Percentiles rank a stretch among this genome's conserved stretches.
phyloP scores from a whole-genome alignment of 2,797 vertebrate genomes.

The Enteromius radiatus region DNA sequence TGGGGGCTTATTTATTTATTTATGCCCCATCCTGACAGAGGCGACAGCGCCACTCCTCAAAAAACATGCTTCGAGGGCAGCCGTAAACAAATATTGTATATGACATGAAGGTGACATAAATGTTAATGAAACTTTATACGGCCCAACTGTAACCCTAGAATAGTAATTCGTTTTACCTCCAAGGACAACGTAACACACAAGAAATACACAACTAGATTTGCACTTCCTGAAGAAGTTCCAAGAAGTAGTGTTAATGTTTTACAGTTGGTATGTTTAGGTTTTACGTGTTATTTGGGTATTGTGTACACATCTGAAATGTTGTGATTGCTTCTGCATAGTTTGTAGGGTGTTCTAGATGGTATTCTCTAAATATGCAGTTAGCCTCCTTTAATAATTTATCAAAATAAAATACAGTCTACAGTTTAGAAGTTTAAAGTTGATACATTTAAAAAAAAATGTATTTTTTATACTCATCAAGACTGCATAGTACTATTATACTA shows the following conservation, averaged over 20 bases:
- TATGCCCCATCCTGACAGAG: conserved; percentile 47
- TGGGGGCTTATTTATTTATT: conserved; percentile 61
- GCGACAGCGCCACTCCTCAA: conserved; percentile 19
- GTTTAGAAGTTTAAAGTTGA: neutral
- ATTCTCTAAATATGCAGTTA: neutral
- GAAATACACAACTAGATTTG: neutral
- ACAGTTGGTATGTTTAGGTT: neutral
- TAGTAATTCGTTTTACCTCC: neutral
- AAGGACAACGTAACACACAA: neutral
- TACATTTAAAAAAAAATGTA: too few species aligned
- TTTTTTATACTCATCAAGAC: neutral
- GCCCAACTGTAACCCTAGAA: neutral
- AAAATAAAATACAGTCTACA: neutral
- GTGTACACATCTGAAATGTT: neutral
- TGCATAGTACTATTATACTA: neutral
- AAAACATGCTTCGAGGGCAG: conserved; percentile 13
- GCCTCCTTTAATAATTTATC: neutral
- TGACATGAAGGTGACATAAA: conserved; percentile 28
- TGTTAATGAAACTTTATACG: conserved; percentile 40
- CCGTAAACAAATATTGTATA: conserved; percentile 19
- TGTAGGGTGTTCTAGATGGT: neutral
- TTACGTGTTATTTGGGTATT: neutral
- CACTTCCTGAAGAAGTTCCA: neutral
- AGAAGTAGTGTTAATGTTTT: neutral
- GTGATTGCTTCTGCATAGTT: neutral